Evolutionary conservation across 2,797 vertebrate species (phyloP).

Genomic region (Lemur catta): DNA sequence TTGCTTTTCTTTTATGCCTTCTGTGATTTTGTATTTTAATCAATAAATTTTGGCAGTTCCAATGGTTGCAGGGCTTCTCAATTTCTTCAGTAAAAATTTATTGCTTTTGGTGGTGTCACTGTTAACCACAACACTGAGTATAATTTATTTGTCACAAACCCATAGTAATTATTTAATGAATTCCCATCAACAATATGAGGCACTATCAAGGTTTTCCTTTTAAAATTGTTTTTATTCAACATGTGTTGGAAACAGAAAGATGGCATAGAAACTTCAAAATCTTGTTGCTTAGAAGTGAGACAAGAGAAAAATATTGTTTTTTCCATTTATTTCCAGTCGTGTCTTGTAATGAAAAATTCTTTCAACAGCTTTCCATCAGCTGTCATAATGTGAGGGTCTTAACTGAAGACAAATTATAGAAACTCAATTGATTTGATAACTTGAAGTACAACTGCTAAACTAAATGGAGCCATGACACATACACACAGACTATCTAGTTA

Average conservation of each 20-base stretch:
- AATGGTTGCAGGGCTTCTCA: not conserved
- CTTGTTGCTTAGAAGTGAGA: conserved; percentile 25
- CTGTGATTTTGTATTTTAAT: not conserved
- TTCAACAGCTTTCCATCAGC: conserved; percentile 71
- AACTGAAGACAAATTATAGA: conserved; percentile 52
- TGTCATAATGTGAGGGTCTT: conserved; percentile 57
- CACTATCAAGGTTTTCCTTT: not conserved
- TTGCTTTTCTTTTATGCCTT: not conserved
- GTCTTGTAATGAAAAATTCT: conserved; percentile 62
- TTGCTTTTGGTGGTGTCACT: not conserved
- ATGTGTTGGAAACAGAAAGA: conserved; percentile 53
- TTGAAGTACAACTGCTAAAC: conserved; percentile 18
- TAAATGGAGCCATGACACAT: not conserved
- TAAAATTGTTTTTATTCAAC: conserved; percentile 34
- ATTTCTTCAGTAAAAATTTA: not conserved
- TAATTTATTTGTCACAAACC: not conserved
- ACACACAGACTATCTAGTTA: not conserved
- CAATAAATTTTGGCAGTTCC: not conserved
- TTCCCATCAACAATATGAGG: not conserved
- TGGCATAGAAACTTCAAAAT: conserved; percentile 42
- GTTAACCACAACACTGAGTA: not conserved
- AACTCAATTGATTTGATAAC: conserved; percentile 19
- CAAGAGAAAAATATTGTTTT: conserved; percentile 17
- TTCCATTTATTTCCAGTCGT: conserved; percentile 53
- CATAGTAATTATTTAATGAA: not conserved